Evolutionary conservation across 2,113 vertebrate genomes (phyloP), one percentile per base, ranked within the genome.

Genomic region (Dascyllus trimaculatus): DNA sequence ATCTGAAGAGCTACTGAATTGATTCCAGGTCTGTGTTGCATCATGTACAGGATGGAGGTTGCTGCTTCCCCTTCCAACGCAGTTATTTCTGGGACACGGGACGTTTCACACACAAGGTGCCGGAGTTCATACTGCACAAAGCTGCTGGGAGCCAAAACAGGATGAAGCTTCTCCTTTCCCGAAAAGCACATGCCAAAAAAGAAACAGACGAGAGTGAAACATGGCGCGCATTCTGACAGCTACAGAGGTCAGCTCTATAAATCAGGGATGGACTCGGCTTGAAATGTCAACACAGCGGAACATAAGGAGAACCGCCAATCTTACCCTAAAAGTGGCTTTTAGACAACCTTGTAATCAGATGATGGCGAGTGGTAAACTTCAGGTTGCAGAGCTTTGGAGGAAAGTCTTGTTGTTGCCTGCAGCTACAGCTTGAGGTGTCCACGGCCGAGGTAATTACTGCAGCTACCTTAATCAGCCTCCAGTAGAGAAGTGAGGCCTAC

Each of bases 51-150:
- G 63, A 59, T 56, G 61, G 74, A 78, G 56, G 60, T 67, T 67
- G 71, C 61, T 84, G 71, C 71, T 69, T 73, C 38, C n/a, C 13
- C 18, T 29, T 35, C 49, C 3, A 3, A 51, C 21, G 25, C 3
- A 51, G 64, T 75, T 77, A 62, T 71, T 70, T 81, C 70, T 58
- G 61, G 57, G 59, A 82, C 1, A 4, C 0, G n/a, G 1, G 64
- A 71, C 0, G 22, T 58, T 86, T 87, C 49, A 56, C 54, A 45
- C 73, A 85, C 58, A 77, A 69, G 24, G 61, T 57, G 75, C 76
- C 49, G 21, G 46, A 76, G 72, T 62, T 85, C 66, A 63, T 78
- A 45, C 75, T 84, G 78, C 69, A 82, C 52, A 75, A 78, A 84
- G 68, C 40, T 78, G 60, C 80, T 77, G 61, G 57, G 49, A 84